These are phyloP conservation scores for Pseudoatta argentina DNA, from an alignment of 1,140 invertebrate species.

Conservation along the genomic window DNA sequence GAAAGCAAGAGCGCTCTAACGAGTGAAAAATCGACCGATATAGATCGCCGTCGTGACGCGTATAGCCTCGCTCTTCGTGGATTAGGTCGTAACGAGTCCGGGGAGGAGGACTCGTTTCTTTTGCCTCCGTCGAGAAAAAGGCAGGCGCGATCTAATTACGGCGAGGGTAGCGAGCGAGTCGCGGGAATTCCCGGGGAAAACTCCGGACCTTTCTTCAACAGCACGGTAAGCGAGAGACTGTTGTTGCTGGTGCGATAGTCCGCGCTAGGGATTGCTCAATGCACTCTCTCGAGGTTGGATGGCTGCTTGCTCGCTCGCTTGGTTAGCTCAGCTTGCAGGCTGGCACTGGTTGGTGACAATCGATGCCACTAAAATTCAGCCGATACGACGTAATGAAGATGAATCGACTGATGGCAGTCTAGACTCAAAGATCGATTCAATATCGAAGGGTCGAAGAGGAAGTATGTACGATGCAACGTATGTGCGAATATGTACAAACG, in stretches of 20 bases:
- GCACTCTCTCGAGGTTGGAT: conserved; percentile 34
- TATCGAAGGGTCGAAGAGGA: conserved; percentile 2
- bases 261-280: conserved; percentile 33
- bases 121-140: conserved; percentile 50
- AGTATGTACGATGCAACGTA: conserved; percentile 12
- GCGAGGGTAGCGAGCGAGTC: conserved; percentile 34
- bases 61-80: conserved; percentile 34
- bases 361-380: conserved; percentile 56
- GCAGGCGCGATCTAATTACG: conserved; percentile 57
- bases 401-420: conserved; percentile 54
- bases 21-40: conserved; percentile 59
- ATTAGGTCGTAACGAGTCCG: conserved; percentile 44
- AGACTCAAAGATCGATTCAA: conserved; percentile 4
- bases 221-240: conserved; percentile 34
- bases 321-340: background rate
- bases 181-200: conserved; percentile 54
- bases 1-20: conserved; percentile 37
- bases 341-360: conserved; percentile 41
- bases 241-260: conserved; percentile 46
- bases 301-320: background rate
- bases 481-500: conserved; percentile 44
- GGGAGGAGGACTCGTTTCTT: conserved; percentile 29
- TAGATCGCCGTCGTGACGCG: conserved; percentile 29
- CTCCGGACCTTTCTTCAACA: conserved; percentile 51
- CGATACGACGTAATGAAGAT: conserved; percentile 57